A percentile compares a stretch with the other conserved stretches of the same genome.
Evolutionary conservation across 2,797 vertebrate species (phyloP).

Genomic region (Pangasius djambal): DNA sequence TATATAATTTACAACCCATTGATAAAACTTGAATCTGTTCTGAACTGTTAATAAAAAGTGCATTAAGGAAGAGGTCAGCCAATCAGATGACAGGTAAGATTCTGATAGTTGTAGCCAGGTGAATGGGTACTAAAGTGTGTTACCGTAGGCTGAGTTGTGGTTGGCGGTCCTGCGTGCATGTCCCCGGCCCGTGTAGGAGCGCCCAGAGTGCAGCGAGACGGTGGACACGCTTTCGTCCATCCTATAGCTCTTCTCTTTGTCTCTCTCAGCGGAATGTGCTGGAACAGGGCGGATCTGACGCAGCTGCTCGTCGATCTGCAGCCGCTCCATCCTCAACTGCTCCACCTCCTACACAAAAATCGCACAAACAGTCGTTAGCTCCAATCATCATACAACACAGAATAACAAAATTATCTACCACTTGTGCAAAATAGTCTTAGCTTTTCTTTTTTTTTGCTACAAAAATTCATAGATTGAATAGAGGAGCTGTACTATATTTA

Average conservation of each 20-base stretch:
- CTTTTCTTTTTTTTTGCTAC: background rate
- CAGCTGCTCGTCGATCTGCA: slow-evolving; percentile 96
- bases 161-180: slow-evolving; percentile 89
- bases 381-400: background rate
- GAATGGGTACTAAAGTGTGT: slow-evolving; percentile 34
- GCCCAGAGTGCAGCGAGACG: slow-evolving; percentile 79
- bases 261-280: slow-evolving; percentile 79
- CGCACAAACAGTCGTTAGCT: background rate
- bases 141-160: slow-evolving; percentile 94
- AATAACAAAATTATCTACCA: background rate
- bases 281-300: slow-evolving; percentile 89
- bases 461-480: background rate
- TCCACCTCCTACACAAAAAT: slow-evolving; percentile 86
- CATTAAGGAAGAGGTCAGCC: background rate
- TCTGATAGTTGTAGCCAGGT: background rate
- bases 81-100: background rate
- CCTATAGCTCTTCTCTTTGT: slow-evolving; percentile 77
- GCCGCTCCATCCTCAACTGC: slow-evolving; percentile 91
- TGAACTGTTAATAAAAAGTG: too few species aligned
- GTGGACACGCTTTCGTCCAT: slow-evolving; percentile 79
- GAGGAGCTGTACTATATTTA: background rate
- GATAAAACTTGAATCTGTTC: background rate
- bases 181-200: slow-evolving; percentile 92
- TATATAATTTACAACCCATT: background rate
- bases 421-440: background rate